These are phyloP conservation scores for Myripristis murdjan DNA, from an alignment of 2,797 vertebrate species.

Conservation along the genomic window DNA sequence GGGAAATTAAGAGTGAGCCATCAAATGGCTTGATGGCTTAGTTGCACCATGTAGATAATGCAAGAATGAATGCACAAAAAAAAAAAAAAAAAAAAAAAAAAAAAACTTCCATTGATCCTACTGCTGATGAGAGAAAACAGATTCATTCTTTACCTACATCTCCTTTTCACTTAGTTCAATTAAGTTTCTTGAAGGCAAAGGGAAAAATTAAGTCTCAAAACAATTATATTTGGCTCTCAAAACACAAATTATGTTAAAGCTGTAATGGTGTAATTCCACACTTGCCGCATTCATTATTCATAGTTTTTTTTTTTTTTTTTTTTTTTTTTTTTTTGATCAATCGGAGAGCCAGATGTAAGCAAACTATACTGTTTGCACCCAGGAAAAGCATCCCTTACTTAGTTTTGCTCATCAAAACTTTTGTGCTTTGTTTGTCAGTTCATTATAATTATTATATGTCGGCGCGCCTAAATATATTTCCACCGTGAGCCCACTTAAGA, in stretches of 20 bases:
- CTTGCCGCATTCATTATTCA: conserved; percentile 58
- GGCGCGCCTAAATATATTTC: conserved; percentile 53
- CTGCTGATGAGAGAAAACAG: conserved; percentile 48
- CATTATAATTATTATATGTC: conserved; percentile 63
- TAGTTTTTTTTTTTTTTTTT: neutral
- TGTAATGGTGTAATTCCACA: conserved; percentile 60
- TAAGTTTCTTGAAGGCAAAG: conserved; percentile 55
- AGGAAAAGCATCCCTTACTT: conserved; percentile 6
- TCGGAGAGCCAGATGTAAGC: conserved; percentile 49
- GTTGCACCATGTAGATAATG: conserved; percentile 18
- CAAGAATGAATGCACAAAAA: conserved; percentile 1
- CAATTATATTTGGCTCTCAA: conserved; percentile 58
- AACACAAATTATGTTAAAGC: conserved; percentile 66
- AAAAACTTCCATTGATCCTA: conserved; percentile 16
- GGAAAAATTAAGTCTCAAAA: conserved; percentile 61
- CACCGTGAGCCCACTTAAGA: conserved; percentile 52
- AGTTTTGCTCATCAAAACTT: conserved; percentile 49
- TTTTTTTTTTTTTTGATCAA: conserved; percentile 31
- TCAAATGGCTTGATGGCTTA: conserved; percentile 18
- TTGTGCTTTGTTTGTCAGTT: conserved; percentile 49
- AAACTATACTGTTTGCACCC: conserved; percentile 27
- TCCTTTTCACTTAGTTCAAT: conserved; percentile 56
- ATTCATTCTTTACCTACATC: conserved; percentile 38
- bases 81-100: neutral
- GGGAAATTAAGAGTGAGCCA: conserved; percentile 24